phyloP scores from a whole-genome alignment of 2,113 vertebrate genomes.

The Litocranius walleri region DNA sequence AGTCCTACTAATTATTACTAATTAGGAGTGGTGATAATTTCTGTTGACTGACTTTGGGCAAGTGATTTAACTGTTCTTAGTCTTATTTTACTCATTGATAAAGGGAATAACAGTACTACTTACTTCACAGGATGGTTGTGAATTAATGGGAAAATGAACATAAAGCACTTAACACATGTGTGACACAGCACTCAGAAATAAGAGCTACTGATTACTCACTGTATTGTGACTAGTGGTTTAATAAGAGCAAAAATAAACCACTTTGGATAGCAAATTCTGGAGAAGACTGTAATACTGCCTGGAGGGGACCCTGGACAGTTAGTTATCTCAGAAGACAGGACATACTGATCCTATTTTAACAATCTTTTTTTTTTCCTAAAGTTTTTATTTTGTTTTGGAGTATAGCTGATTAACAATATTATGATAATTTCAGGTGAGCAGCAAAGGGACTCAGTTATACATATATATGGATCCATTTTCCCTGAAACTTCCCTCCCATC shows the following conservation, averaged over 20 bases:
- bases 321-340: background rate
- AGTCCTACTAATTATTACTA: slow-evolving; percentile 44
- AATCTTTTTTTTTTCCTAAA: background rate
- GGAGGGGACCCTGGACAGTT: background rate
- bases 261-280: background rate
- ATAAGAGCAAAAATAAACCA: background rate
- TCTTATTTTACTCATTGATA: slow-evolving; percentile 24
- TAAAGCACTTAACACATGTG: background rate
- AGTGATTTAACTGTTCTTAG: slow-evolving; percentile 8
- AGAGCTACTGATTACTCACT: background rate
- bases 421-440: background rate
- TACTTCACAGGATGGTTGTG: background rate
- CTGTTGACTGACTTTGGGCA: slow-evolving; percentile 40
- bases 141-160: background rate
- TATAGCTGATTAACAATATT: background rate
- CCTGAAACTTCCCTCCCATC: background rate
- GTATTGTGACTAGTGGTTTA: background rate
- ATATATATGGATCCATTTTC: background rate
- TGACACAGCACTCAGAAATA: background rate
- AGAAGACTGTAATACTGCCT: background rate
- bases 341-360: background rate
- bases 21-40: slow-evolving; percentile 51
- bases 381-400: background rate
- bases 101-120: background rate
- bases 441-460: background rate